These are phyloP conservation scores for Benitochromis conjunctus DNA, from an alignment of 2,113 vertebrate genomes.

Conservation along the genomic window DNA sequence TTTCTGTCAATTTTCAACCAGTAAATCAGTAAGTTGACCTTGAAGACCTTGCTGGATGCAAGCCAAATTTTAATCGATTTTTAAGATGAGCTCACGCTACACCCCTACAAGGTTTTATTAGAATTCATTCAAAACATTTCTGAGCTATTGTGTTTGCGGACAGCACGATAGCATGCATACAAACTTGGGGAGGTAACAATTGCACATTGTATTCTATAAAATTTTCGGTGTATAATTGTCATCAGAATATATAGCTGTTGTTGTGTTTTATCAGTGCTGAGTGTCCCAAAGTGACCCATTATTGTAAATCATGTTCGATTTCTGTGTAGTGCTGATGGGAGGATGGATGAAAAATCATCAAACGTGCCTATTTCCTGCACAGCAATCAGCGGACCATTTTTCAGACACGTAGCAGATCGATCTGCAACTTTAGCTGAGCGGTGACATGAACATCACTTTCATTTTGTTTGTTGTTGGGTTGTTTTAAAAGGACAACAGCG, in stretches of 20 bases:
- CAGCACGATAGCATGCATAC: neutral
- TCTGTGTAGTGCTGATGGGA: neutral
- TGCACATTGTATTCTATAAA: neutral
- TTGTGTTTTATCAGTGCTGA: neutral
- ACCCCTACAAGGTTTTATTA: neutral
- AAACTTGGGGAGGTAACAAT: neutral
- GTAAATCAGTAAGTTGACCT: neutral
- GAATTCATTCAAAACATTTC: neutral
- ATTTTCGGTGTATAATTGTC: neutral
- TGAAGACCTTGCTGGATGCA: neutral
- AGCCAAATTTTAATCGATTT: neutral
- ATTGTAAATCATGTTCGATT: neutral
- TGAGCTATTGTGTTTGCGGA: neutral
- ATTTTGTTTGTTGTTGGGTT: neutral
- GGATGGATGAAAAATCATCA: neutral
- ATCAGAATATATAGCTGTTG: neutral
- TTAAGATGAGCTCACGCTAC: neutral
- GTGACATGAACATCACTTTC: neutral
- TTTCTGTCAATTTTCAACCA: neutral
- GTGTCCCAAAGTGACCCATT: neutral
- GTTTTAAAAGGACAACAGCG: neutral
- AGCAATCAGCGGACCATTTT: neutral
- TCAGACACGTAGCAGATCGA: neutral
- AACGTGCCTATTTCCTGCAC: neutral
- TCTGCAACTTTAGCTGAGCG: neutral